Evolutionary conservation across 2,888 invertebrate genomes (phyloP), one percentile per base, ranked within the genome.

Genomic region (Tipula unca): DNA sequence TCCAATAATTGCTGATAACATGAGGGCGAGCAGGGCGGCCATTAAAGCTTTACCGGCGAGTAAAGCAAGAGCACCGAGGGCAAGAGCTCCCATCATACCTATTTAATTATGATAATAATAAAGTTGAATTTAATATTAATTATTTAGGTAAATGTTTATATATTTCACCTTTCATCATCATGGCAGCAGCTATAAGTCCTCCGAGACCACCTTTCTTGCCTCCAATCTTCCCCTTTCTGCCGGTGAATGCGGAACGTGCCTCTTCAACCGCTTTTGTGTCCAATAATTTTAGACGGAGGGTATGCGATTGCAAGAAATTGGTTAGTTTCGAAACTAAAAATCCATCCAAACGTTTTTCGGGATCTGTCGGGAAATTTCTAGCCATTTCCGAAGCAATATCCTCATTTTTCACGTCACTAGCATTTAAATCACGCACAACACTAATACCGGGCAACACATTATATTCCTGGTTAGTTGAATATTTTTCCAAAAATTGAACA

Each of bases 41-140:
- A 96, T 95, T 20, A 96, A 89, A 0, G 96, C 96, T 89, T 96
- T 96, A 10, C 96, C 96, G 8, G 96, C 96, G 48, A 96, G 91
- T 85, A 95, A 91, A 0, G 96, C 96, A 2, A 96, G 90, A 0
- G 94, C 95, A 13, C 95, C 95, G 85, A 96, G 90, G 10, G 94
- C 96, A 39, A 96, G 89, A 0, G 96, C 95, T 90, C 95, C 93
- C 0, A 96, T 89, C 0, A 95, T 95, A 87, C 95, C 95, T 92
- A 90, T 8, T 35, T 35, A n/a, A n/a, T 35, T 6, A 35, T 35
- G 29, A 85, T 13, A 48, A 6, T 10, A 39, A 39, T 4, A 42
- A 3, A 42, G 2, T 32, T 32, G 4, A 32, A 32, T 32, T 32
- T 32, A 32, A 32, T 32, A 32, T 32, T 48, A 2, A 48, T n/a